Evolutionary conservation across 2,797 vertebrate species (phyloP).

Genomic region (Macropus fuliginosus): DNA sequence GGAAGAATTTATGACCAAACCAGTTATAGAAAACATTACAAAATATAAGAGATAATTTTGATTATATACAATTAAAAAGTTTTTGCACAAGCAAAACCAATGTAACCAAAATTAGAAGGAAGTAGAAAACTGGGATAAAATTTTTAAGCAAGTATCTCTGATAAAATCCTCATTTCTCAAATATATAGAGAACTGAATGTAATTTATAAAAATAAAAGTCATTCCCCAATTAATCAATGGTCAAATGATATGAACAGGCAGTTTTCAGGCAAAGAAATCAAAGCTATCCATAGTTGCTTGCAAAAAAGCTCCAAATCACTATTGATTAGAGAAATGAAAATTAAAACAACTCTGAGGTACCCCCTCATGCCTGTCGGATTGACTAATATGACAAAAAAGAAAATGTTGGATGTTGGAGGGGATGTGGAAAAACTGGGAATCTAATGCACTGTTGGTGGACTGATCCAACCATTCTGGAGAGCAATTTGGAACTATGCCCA

Average conservation of each 20-base stretch:
- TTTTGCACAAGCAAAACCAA: not conserved
- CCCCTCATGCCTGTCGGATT: not conserved
- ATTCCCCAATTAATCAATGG: not conserved
- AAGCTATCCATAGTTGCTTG: not conserved
- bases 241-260: not conserved
- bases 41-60: not conserved
- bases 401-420: not conserved
- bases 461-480: too few relatives aligned
- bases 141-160: not conserved
- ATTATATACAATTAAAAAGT: not conserved
- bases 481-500: too few relatives aligned
- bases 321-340: not conserved
- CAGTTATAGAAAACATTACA: not conserved
- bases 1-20: too few relatives aligned
- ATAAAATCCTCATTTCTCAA: too few relatives aligned
- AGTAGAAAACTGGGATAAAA: too few relatives aligned
- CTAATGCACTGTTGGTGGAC: too few relatives aligned
- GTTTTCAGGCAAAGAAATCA: not conserved
- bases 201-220: not conserved
- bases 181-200: not conserved
- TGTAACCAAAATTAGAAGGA: not conserved
- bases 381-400: not conserved
- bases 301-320: not conserved
- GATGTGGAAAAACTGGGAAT: not conserved
- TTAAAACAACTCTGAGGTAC: not conserved